Base-by-base conservation (phyloP, 1,140 invertebrate genomes). In the Orius insidiosus region DNA sequence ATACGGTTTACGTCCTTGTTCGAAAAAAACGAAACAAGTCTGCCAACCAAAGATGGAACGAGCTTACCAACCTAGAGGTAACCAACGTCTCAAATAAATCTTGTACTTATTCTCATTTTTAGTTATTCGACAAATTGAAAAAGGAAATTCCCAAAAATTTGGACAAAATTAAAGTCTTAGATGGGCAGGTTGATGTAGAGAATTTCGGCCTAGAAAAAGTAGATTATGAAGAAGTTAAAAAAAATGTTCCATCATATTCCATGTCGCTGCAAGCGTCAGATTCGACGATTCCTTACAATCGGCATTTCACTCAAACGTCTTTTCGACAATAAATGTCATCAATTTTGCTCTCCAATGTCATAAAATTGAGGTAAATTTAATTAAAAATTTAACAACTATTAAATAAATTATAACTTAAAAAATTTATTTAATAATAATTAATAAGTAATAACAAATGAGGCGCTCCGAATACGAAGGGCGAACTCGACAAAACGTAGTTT, bases 231-330 rank as follows among this genome's bases (percentile, higher is more conserved):
- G 63, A 69, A 10, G 58, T 96, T 0, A 65, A 67, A 15, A 68
- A 84, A 4, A 74, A 79, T 50, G 72, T 92, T 68, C 78, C 32
- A 75, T 94, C 40, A 69, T 78, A 0, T 74, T 76, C 58, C 75
- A 80, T 55, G 66, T 68, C 35, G 76, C 76, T 1, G 76, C 76
- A 0, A 77, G 75, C 0, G 72, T 78, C 0, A 61, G 71, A 18
- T 79, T 79, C 48, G 72, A 81, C 53, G 76, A 80, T 53, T 63
- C 69, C 10, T 54, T 81, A 7, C 66, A 24, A 24, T 3, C 7
- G 24, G 24, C 24, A 3, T 24, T 24, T 24, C 24, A 24, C 3
- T 24, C 24, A 24, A 24, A 24, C 24, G 24, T 24, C 7, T 4
- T 24, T 24, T 24, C 24, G 7, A 24, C 24, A 24, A 24, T 24